Base-by-base conservation (phyloP, 2,797 vertebrate species). In the Euthynnus affinis region DNA sequence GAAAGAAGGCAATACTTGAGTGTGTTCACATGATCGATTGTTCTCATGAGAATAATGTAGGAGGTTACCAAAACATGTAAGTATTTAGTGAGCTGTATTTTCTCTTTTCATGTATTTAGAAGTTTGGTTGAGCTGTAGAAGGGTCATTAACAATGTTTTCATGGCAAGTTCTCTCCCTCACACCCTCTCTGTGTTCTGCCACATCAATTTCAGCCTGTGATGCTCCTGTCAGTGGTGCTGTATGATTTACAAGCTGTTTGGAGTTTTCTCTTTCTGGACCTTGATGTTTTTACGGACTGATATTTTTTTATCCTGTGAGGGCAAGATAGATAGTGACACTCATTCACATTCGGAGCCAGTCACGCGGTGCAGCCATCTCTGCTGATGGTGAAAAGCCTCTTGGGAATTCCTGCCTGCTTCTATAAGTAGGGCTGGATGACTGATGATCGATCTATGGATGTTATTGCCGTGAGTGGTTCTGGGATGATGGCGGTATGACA, bases 301-400 rank as follows among this genome's bases (percentile, higher is more conserved):
- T 72, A 20, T 80, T 72, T 87, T 66, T 82, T 44, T 68, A 51
- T 76, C 63, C 53, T 56, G 25, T 29, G 52, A 57, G 58, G 75
- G 5, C 22, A 72, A 83, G 80, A 88, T 71, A 68, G 80, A 87
- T 80, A 53, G 69, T 73, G 87, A 83, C 87, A 78, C 60, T 85
- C 73, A 76, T 29, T 29, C 27, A 80, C 71, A 79, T 71, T 76
- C 1, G 1, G 17, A 69, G 68, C 52, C 67, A 68, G 82, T 82
- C 81, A 80, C 10, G 6, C 25, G 17, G 53, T 7, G 29, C 34
- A 57, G 68, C 60, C 49, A 15, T 79, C 46, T 71, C 73, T 68
- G 40, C 62, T 42, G 69, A 68, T 1, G 27, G 23, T 32, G 70
- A 90, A 82, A 80, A 49, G 74, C 73, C 86, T 71, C 32, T 15